These are phyloP conservation scores for Tringa solitaria DNA, from an alignment of 2,113 vertebrate species.

Conservation along the genomic window DNA sequence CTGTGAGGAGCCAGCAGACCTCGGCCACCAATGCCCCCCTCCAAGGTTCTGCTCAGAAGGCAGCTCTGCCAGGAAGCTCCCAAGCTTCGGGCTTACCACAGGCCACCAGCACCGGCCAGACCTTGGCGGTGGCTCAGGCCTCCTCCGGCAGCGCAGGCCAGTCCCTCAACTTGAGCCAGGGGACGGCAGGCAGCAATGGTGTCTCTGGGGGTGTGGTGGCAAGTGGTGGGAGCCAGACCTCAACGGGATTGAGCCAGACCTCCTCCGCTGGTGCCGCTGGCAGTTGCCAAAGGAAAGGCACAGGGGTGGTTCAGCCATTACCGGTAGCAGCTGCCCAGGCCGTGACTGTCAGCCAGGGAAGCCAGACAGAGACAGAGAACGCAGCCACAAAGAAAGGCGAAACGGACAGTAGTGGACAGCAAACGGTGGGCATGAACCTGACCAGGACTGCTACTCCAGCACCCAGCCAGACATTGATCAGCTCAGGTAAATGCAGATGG, in stretches of 20 bases:
- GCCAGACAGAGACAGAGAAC: slow-evolving; percentile 76
- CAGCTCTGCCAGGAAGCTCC: slow-evolving; percentile 69
- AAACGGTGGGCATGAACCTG: slow-evolving; percentile 80
- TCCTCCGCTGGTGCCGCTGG: slow-evolving; percentile 31
- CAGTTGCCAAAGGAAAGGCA: slow-evolving; percentile 76
- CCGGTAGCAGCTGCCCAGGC: slow-evolving; percentile 71
- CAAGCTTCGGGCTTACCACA: slow-evolving; percentile 70
- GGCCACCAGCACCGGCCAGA: slow-evolving; percentile 62
- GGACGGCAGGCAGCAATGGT: slow-evolving; percentile 61
- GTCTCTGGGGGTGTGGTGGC: slow-evolving; percentile 69
- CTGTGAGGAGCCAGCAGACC: slow-evolving; percentile 78
- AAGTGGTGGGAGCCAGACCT: slow-evolving; percentile 55
- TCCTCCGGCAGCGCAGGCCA: slow-evolving; percentile 65
- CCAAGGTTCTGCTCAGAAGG: slow-evolving; percentile 73
- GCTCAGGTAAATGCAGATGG: slow-evolving; percentile 69
- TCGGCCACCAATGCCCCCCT: slow-evolving; percentile 68
- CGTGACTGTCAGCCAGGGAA: slow-evolving; percentile 80
- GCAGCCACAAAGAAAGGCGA: slow-evolving; percentile 74
- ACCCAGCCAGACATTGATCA: slow-evolving; percentile 81
- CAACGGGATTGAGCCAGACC: slow-evolving; percentile 60
- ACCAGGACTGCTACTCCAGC: slow-evolving; percentile 80
- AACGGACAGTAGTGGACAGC: slow-evolving; percentile 67
- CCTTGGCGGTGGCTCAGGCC: slow-evolving; percentile 68
- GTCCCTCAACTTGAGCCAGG: slow-evolving; percentile 79
- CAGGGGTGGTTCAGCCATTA: slow-evolving; percentile 76